Conservation (phyloP, 2,113 vertebrate species). For the Micromys minutus region DNA sequence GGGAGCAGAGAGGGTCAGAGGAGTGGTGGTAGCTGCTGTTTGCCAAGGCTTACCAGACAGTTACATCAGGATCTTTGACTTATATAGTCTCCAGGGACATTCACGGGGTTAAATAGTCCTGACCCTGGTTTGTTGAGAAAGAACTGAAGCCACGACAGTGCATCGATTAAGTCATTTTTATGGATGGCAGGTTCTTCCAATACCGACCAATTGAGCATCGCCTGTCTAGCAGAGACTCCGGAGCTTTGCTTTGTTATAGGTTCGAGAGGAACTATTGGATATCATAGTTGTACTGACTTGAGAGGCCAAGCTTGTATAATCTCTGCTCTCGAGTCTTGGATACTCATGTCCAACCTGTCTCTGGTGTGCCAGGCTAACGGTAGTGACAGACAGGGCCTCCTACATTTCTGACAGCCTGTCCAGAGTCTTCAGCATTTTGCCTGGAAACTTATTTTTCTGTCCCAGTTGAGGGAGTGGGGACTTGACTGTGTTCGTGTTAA, state of each 20-base stretch:
- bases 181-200: too few species aligned
- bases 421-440: not conserved
- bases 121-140: not conserved
- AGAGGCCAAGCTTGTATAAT: rapidly evolving
- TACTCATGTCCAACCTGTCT: rapidly evolving
- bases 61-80: not conserved
- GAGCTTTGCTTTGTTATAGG: not conserved
- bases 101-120: not conserved
- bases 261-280: not conserved
- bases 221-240: not conserved
- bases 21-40: too few species aligned
- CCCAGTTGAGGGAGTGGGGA: not conserved
- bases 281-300: rapidly evolving
- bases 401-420: not conserved
- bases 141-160: not conserved
- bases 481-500: not conserved
- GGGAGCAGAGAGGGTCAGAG: not conserved
- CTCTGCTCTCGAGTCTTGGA: not conserved
- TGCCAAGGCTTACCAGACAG: not conserved
- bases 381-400: not conserved
- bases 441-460: not conserved
- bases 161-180: not conserved
- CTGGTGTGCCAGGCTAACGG: rapidly evolving
- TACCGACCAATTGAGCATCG: not conserved
- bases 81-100: not conserved